A percentile compares a stretch with the other conserved stretches of the same genome.
These are phyloP conservation scores for Lontra canadensis DNA, from an alignment of 2,113 vertebrate genomes.

Conservation along the genomic window DNA sequence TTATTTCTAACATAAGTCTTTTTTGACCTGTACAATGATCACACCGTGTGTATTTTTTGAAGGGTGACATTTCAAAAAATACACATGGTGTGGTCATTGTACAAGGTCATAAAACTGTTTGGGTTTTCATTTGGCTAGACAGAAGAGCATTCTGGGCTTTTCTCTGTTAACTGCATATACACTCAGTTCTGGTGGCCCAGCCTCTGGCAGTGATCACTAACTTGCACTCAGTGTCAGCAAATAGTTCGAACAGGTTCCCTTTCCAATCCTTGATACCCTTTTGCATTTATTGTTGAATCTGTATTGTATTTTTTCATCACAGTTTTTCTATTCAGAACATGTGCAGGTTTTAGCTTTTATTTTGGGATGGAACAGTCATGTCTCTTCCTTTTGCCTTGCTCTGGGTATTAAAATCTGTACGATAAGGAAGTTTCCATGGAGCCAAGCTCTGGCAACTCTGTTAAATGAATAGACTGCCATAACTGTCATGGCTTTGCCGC, in stretches of 20 bases:
- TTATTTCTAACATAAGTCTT: not conserved
- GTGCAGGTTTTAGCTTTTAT: not conserved
- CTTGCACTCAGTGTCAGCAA: not conserved
- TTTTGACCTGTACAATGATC: not conserved
- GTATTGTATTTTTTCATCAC: not conserved
- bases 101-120: not conserved
- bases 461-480: not conserved
- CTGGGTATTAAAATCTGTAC: not conserved
- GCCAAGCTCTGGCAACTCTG: not conserved
- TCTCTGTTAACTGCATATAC: not conserved
- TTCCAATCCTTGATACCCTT: not conserved
- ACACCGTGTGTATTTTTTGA: not conserved
- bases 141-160: not conserved
- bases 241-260: not conserved
- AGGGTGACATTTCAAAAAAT: not conserved
- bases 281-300: not conserved
- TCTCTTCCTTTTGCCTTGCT: not conserved
- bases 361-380: not conserved
- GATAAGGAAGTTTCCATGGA: not conserved
- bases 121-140: slow-evolving; percentile 1
- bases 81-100: not conserved
- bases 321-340: not conserved
- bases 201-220: not conserved
- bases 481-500: not conserved
- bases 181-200: not conserved